Base-by-base conservation (phyloP, 2,888 invertebrate species). In the Tinea pellionella region DNA sequence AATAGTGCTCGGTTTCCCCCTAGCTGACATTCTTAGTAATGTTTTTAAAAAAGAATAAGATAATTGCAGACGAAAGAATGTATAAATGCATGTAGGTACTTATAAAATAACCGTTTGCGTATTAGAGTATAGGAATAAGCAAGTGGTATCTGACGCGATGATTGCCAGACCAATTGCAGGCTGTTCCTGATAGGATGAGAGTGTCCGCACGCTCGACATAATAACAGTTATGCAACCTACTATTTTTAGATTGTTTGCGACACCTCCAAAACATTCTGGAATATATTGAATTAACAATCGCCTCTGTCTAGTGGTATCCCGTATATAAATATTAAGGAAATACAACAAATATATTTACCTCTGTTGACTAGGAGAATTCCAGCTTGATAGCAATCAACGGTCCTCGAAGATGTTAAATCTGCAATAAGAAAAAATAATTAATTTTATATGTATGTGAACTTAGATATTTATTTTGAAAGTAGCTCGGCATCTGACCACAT, bases 181-280 rank as follows among this genome's bases (percentile, higher is more conserved):
- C 19, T 32, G 24, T 70, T 72, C 71, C 74, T 73, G 71, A 72
- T 77, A 75, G 77, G 77, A 80, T 78, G 75, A 75, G 74, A 71
- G 77, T 24, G 24, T 74, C 73, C 69, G 70, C 72, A 69, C 68
- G 71, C 71, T 71, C 71, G 68, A 59, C 24, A 43, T 16, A 47
- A 47, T 7, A 29, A 72, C 69, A 67, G 75, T 73, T 74, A 74
- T 69, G 71, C 73, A 71, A 70, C 64, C 30, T 63, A 56, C 76
- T 83, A 84, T 81, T 78, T 84, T 78, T 83, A 81, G 81, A 72
- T 60, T 47, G 66, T 68, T 76, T 78, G 82, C 77, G 75, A 72
- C 75, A 77, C 72, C 69, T 67, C 69, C 53, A 18, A 53, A 53
- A 75, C 74, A 80, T 81, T 74, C 72, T 73, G 74, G 19, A 24